Evolutionary conservation across 1,140 invertebrate species (phyloP).

Genomic region (Metopolophium dirhodum): DNA sequence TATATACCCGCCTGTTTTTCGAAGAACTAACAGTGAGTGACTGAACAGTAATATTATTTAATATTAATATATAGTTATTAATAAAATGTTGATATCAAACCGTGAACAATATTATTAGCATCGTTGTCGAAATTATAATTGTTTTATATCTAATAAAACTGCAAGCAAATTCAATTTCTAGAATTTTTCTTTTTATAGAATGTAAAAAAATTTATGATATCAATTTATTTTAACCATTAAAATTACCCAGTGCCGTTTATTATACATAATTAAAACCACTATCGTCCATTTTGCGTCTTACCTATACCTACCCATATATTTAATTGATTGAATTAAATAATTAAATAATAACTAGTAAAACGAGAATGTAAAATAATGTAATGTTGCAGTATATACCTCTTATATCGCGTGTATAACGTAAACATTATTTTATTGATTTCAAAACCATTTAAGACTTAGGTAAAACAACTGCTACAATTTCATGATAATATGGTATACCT

Average conservation of each 20-base stretch:
- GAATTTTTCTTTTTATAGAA: neutral
- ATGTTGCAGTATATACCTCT: neutral
- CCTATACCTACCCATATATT: neutral
- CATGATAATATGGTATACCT: neutral
- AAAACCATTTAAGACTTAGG: neutral
- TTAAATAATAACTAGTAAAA: constrained; percentile 11
- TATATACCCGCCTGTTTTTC: neutral
- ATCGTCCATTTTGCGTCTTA: neutral
- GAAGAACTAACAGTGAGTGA: neutral
- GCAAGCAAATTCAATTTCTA: neutral
- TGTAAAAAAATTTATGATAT: no score
- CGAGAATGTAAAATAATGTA: neutral
- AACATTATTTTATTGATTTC: neutral
- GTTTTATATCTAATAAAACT: neutral
- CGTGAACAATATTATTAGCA: neutral
- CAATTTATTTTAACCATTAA: neutral
- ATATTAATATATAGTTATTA: no score
- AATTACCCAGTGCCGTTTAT: neutral
- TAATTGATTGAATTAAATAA: constrained; percentile 10
- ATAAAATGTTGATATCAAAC: neutral
- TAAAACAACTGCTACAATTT: neutral
- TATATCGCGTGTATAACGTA: neutral
- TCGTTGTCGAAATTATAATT: neutral
- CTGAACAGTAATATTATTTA: neutral
- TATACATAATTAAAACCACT: neutral